phyloP scores from a whole-genome alignment of 2,113 vertebrate genomes.

The Ivindomyrus marchei region DNA sequence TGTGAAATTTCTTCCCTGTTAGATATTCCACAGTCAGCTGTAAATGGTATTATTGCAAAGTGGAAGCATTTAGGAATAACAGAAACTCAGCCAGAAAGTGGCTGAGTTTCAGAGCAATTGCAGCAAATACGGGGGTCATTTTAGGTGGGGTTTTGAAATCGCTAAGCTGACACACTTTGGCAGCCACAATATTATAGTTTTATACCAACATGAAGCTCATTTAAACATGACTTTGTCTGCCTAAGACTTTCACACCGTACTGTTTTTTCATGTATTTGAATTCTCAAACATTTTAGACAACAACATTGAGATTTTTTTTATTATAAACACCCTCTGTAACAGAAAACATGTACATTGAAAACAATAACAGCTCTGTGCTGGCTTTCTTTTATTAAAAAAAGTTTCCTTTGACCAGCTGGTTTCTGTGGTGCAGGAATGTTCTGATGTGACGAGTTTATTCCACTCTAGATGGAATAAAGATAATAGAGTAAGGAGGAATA shows the following conservation, averaged over 20 bases:
- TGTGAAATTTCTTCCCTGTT: no score
- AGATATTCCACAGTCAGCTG: no score
- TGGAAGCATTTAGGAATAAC: no score
- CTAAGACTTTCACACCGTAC: not conserved
- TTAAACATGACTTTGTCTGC: not conserved
- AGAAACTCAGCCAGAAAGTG: not conserved
- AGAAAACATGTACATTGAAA: not conserved
- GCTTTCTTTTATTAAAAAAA: not conserved
- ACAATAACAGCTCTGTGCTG: not conserved
- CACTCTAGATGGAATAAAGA: not conserved
- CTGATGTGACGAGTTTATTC: constrained; percentile 6
- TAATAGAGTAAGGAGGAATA: not conserved
- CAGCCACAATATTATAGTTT: not conserved
- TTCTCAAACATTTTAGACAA: not conserved
- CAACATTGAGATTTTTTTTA: not conserved
- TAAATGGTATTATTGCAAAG: no score
- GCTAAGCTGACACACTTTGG: not conserved
- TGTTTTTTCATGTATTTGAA: not conserved
- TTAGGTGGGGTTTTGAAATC: not conserved
- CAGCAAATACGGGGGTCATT: not conserved
- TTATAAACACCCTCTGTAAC: not conserved
- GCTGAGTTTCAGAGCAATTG: not conserved
- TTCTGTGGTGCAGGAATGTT: constrained; percentile 17
- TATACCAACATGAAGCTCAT: not conserved
- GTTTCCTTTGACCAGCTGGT: constrained; percentile 1